Evolutionary conservation across 1,140 invertebrate genomes (phyloP).

Genomic region (Wiebesia pumilae): DNA sequence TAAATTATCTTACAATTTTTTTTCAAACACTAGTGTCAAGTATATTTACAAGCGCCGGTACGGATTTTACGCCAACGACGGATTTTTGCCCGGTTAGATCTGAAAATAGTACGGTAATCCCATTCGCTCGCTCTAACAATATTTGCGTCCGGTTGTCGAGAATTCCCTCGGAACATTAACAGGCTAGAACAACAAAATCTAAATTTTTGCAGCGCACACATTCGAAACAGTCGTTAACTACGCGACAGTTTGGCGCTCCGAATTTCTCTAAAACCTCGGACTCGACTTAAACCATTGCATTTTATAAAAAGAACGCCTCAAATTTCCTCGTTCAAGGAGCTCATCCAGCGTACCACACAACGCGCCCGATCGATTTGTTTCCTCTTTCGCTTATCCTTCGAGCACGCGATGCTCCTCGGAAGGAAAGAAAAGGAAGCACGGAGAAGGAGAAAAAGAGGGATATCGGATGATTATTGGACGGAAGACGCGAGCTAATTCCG

Average conservation of each 20-base stretch:
- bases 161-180: neutral
- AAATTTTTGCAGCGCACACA: neutral
- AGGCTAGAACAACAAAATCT: no score
- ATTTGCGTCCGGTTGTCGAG: neutral
- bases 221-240: neutral
- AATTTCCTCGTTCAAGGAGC: neutral
- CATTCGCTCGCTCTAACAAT: neutral
- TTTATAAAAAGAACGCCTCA: neutral
- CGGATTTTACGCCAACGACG: neutral
- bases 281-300: neutral
- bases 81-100: neutral
- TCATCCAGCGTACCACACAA: neutral
- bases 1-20: no score
- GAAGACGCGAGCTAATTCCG: neutral
- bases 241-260: neutral
- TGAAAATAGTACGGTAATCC: neutral
- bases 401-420: neutral
- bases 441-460: neutral
- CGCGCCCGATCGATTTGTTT: neutral
- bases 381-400: neutral
- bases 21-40: neutral
- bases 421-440: neutral
- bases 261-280: neutral
- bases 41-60: neutral
- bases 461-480: conserved; percentile 17